phyloP scores from a whole-genome alignment of 2,797 vertebrate species.

The Gymnothorax reevesii region DNA sequence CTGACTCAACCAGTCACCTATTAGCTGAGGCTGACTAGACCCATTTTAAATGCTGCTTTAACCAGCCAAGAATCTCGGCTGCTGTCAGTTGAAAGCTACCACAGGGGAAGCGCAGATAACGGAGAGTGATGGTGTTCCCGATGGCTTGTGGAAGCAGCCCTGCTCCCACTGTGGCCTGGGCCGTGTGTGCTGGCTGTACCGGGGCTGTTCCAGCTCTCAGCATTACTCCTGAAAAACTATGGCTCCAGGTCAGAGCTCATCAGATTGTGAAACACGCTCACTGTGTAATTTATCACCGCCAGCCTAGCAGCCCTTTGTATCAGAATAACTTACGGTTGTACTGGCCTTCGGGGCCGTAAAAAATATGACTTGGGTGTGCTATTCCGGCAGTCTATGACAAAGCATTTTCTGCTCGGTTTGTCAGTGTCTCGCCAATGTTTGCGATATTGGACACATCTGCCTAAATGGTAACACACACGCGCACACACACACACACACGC shows the following conservation, averaged over 20 bases:
- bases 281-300: background rate
- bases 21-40: background rate
- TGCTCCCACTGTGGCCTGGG: background rate
- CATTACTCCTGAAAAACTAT: background rate
- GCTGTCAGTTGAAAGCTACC: slow-evolving; percentile 21
- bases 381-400: too few relatives aligned
- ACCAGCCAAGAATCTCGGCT: too few relatives aligned
- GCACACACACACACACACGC: background rate
- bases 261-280: background rate
- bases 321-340: background rate
- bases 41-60: too few relatives aligned
- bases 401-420: background rate
- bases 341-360: too few relatives aligned
- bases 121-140: background rate
- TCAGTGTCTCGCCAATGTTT: background rate
- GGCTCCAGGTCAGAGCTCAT: background rate
- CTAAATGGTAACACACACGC: background rate
- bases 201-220: background rate
- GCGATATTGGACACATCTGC: background rate
- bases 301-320: background rate
- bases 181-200: background rate
- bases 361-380: background rate
- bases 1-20: slow-evolving; percentile 43
- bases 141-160: background rate
- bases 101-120: slow-evolving; percentile 48